Percentiles rank a stretch among this genome's conserved stretches.
Conservation (phyloP, 2,113 vertebrate species). For the Pelecanus crispus region DNA sequence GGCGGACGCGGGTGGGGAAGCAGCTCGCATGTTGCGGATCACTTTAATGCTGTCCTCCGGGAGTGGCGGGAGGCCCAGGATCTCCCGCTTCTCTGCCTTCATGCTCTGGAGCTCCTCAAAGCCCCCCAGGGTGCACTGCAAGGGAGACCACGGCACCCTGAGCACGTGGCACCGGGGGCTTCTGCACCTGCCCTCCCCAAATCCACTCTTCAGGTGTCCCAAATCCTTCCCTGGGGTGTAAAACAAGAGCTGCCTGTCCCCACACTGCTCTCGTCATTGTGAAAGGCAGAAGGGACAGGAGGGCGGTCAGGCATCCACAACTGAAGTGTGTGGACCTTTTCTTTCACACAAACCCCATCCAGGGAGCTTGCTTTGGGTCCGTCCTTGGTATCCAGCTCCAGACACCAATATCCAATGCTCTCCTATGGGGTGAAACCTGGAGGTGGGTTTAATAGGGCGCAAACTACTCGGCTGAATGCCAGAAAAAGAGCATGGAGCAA, state of each 20-base stretch:
- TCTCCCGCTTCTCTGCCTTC: constrained; percentile 84
- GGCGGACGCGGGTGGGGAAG: constrained; percentile 92
- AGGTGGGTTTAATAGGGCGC: not conserved
- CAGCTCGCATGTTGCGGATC: constrained; percentile 92
- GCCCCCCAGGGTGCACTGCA: constrained; percentile 91
- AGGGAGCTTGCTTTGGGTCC: not conserved
- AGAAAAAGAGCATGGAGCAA: not conserved
- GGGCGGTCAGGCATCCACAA: not conserved
- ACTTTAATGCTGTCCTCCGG: constrained; percentile 96
- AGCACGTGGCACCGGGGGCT: rapidly evolving
- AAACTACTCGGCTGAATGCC: not conserved
- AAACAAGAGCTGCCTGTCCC: not conserved
- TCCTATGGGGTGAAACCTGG: not conserved
- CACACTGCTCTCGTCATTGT: not conserved
- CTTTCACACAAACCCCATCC: not conserved
- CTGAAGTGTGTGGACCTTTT: not conserved
- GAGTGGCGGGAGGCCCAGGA: constrained; percentile 85
- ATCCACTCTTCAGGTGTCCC: rapidly evolving
- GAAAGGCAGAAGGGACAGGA: not conserved
- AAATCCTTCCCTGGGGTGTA: not conserved
- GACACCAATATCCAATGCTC: not conserved
- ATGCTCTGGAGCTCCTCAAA: constrained; percentile 93
- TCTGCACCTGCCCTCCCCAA: not conserved
- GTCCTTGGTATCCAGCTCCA: not conserved
- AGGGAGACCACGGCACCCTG: not conserved